phyloP scores from a whole-genome alignment of 2,888 invertebrate genomes.

The Pristionchus arcanus region DNA sequence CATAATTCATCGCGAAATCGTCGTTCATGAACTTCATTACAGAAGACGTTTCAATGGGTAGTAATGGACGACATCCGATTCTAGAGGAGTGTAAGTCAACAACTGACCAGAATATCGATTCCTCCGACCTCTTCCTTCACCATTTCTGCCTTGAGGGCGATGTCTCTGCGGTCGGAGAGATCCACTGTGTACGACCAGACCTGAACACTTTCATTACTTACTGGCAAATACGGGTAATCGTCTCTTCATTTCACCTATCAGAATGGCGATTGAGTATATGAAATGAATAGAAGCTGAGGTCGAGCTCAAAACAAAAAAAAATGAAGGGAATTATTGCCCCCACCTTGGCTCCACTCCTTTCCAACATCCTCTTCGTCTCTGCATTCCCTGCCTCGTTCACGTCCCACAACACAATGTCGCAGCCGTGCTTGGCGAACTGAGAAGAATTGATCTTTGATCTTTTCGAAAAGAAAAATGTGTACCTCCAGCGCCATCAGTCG shows the following conservation, averaged over 20 bases:
- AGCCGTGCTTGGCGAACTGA: slow-evolving; percentile 80
- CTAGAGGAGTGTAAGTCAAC: neutral
- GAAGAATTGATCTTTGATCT: neutral
- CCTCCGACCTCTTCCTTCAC: slow-evolving; percentile 86
- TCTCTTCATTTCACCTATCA: too few species aligned
- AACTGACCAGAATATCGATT: slow-evolving; percentile 86
- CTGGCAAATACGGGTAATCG: too few species aligned
- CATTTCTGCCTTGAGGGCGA: slow-evolving; percentile 83
- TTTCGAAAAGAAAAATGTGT: neutral
- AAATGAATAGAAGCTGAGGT: too few species aligned
- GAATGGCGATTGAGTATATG: too few species aligned
- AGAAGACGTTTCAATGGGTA: too few species aligned
- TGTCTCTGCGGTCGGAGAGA: slow-evolving; percentile 88
- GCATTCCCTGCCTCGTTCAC: slow-evolving; percentile 88
- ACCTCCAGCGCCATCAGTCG: slow-evolving; percentile 81
- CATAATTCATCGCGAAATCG: too few species aligned
- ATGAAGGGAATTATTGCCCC: too few species aligned
- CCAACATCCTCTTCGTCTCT: slow-evolving; percentile 88
- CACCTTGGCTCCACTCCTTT: slow-evolving; percentile 66
- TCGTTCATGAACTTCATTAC: too few species aligned
- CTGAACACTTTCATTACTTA: slow-evolving; percentile 58
- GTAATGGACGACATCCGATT: too few species aligned
- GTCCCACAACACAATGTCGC: slow-evolving; percentile 91
- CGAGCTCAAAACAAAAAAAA: too few species aligned
- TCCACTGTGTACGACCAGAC: slow-evolving; percentile 90